phyloP scores from a whole-genome alignment of 2,113 vertebrate species.

The Hucho hucho region DNA sequence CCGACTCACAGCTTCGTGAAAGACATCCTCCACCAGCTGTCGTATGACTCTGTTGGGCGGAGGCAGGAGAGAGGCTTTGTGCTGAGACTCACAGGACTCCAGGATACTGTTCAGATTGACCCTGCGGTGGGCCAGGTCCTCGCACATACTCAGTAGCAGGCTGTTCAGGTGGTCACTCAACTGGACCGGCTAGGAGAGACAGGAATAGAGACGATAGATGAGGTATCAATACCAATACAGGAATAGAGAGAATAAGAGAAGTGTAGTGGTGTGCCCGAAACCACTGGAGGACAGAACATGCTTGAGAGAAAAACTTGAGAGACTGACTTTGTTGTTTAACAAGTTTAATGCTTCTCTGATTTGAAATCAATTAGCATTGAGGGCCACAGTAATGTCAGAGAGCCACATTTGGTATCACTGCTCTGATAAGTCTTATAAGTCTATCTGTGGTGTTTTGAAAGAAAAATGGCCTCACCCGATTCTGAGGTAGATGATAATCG shows the following conservation, averaged over 20 bases:
- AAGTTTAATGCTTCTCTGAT: too few species aligned
- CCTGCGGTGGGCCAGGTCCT: conserved; percentile 80
- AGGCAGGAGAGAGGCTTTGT: conserved; percentile 68
- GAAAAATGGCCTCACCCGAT: conserved; percentile 72
- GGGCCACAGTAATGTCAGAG: too few species aligned
- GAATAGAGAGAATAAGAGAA: not conserved
- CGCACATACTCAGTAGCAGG: conserved; percentile 86
- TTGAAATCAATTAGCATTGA: too few species aligned
- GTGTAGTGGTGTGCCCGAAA: not conserved
- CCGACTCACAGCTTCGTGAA: conserved; percentile 73
- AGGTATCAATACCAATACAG: too few species aligned
- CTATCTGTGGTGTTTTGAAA: not conserved
- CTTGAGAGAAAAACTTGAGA: too few species aligned
- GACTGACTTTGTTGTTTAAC: too few species aligned
- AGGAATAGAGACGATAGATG: not conserved
- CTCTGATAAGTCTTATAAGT: not conserved
- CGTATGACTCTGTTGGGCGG: conserved; percentile 74
- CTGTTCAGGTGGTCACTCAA: conserved; percentile 80
- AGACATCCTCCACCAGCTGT: conserved; percentile 79
- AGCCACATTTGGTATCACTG: not conserved
- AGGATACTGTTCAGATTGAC: conserved; percentile 76
- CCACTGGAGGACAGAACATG: not conserved
- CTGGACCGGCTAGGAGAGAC: conserved; percentile 78
- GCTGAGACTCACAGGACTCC: conserved; percentile 78
- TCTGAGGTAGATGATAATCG: conserved; percentile 86